Evolutionary conservation across 2,888 invertebrate genomes (phyloP), one percentile per base, ranked within the genome.

Genomic region (Trypoxylon attenuatum): DNA sequence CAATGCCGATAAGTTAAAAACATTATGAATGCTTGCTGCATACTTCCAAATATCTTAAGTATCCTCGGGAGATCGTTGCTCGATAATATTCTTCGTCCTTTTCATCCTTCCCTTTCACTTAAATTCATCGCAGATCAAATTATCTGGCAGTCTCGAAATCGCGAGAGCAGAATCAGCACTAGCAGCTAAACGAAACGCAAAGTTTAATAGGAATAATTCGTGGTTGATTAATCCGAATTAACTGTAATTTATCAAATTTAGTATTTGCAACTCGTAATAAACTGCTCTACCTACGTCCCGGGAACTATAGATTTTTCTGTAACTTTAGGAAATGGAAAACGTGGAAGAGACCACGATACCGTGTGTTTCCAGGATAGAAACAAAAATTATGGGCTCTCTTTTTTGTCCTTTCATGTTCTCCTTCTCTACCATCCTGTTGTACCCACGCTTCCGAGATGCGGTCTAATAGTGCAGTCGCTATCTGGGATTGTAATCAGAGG

Each of bases 121-220:
- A 55, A 71, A 62, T 58, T 51, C 55, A 21, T 50, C 46, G 49
- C 45, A 54, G 62, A 74, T 74, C 69, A 64, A 74, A 74, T 74
- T 71, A 74, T 69, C 53, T 56, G 52, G 15, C 53, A 67, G 71
- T 54, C 60, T 58, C 62, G 61, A 64, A 68, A 72, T 73, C 68
- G 62, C 57, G 58, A 54, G 57, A 62, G 53, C 53, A 60, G 64
- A 74, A 74, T 74, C 74, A 67, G 69, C 66, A 33, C 52, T 51
- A 70, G 51, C 46, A 60, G 56, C 59, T 69, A 74, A 77, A 58
- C 64, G 64, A 58, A 67, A 68, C 67, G 62, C 55, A 67, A 74
- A 69, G 79, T 76, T 79, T 81, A 83, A 82, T 81, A 76, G 71
- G 73, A 79, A 83, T 84, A 83, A 84, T 83, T 76, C 77, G 73